Base-by-base conservation (phyloP, 2,888 invertebrate species). In the Drosophila limbata region DNA sequence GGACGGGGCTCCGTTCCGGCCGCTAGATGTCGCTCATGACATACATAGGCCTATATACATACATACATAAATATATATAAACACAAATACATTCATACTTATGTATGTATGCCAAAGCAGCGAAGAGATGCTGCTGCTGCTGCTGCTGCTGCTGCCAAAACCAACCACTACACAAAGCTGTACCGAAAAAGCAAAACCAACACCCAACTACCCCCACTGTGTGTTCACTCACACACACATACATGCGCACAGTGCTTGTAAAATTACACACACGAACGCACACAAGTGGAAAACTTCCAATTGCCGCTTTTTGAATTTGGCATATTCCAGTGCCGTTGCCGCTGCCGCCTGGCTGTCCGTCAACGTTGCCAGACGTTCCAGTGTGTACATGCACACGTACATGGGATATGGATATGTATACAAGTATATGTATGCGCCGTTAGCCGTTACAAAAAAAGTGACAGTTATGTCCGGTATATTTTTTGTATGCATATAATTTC, bases 11-110 rank as follows among this genome's bases (percentile, higher is more conserved):
- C 19, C 63, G 64, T 63, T 67, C 69, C 67, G 70, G 76, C 72
- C 81, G 71, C 55, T 85, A 83, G 81, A 81, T 83, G 81, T 69
- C 84, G 83, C 84, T 86, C 85, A 84, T 86, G 85, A 87, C 85
- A 86, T 87, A 86, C 83, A 85, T 85, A 82, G 77, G 55, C 64
- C 79, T 69, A 52, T 64, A 37, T 51, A 67, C 11, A 33, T 25
- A 61, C 28, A 67, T 33, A 51, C 37, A 57, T 60, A 51, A 33
- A 57, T 60, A 66, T 53, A 52, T 45, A 59, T 47, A 65, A 10
- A 19, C 48, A 44, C 45, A 37, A 19, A 55, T 62, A 57, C 47
- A 53, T 37, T 63, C 56, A 28, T 28, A 28, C 28, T 61, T 63
- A 55, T 69, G 64, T 81, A 81, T 82, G 77, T 84, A 73, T 84